Conservation (phyloP, 2,888 invertebrate species). For the Leucophenga maculata region DNA sequence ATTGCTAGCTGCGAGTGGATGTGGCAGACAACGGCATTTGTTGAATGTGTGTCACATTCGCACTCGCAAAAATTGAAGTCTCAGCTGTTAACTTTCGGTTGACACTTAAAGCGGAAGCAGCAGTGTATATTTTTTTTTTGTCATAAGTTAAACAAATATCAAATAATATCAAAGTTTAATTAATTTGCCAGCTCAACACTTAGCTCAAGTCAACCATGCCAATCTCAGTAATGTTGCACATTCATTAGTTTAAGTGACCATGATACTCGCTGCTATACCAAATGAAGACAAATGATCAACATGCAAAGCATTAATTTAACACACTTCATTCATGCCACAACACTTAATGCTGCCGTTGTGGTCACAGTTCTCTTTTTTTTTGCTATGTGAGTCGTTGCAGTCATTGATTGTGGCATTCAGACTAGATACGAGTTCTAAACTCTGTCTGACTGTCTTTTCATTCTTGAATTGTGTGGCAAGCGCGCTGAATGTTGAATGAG, state of each 20-base stretch:
- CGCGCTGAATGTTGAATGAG: constrained; percentile 9
- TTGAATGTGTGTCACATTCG: constrained; percentile 67
- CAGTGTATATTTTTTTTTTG: too few species aligned
- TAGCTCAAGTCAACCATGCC: not conserved
- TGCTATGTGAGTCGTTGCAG: not conserved
- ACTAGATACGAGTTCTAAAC: too few species aligned
- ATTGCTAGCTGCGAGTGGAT: constrained; percentile 41
- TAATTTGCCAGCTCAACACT: constrained; percentile 1
- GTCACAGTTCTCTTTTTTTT: constrained; percentile 46
- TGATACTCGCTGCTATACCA: constrained; percentile 35
- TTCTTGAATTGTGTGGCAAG: constrained; percentile 31
- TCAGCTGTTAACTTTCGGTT: too few species aligned
- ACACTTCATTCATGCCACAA: constrained; percentile 47
- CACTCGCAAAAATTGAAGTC: too few species aligned
- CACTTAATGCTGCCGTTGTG: constrained; percentile 28
- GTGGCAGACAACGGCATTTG: not conserved
- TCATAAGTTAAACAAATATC: too few species aligned
- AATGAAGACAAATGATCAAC: constrained; percentile 71
- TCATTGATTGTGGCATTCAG: not conserved
- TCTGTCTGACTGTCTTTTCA: too few species aligned
- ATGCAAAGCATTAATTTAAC: constrained; percentile 70
- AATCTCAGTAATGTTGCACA: too few species aligned
- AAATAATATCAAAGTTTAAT: too few species aligned
- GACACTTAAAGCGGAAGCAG: too few species aligned
- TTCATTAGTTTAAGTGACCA: too few species aligned